Evolutionary conservation across 2,797 vertebrate genomes (phyloP), one percentile per base, ranked within the genome.

Genomic region (Aeoliscus strigatus): DNA sequence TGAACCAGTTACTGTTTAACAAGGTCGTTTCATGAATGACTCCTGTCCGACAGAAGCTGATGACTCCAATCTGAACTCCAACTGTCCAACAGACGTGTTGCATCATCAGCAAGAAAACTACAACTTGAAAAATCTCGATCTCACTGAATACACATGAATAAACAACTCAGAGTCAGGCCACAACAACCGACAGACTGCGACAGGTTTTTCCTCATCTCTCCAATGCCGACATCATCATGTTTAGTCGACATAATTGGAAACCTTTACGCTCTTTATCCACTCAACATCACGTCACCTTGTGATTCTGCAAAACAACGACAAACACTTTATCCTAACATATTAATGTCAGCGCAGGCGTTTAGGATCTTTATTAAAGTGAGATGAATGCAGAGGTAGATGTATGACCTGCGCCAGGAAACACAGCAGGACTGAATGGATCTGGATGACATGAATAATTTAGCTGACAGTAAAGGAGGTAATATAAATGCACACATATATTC

Each of bases 401-500:
- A 51, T 63, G 84, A 80, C 68, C 75, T 38, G 58, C 52, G 60
- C 46, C 75, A 56, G 65, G 43, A 62, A 71, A 70, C 82, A 79
- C 73, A 44, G 63, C 60, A 72, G 73, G 74, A 82, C 81, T 75
- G 81, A 79, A 73, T 64, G 66, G 81, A 84, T 86, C 77, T 68
- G 71, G 82, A 85, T 82, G 77, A 83, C 79, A 87, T 88, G 87
- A 88, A 89, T 88, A 85, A 88, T 88, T 84, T 82, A 89, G 82
- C 64, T 46, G 78, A 84, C 74, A 80, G 66, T 84, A 86, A 87
- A 88, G 80, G 73, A 88, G 85, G 85, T 84, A 83, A 89, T 89
- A 86, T 88, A 88, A 89, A 89, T 88, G 86, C 88, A 89, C 83
- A 87, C 83, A 75, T 84, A 87, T 82, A 87, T 87, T 87, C 79